Evolutionary conservation across 2,888 invertebrate genomes (phyloP), one percentile per base, ranked within the genome.

Genomic region (Resseliella maxima): DNA sequence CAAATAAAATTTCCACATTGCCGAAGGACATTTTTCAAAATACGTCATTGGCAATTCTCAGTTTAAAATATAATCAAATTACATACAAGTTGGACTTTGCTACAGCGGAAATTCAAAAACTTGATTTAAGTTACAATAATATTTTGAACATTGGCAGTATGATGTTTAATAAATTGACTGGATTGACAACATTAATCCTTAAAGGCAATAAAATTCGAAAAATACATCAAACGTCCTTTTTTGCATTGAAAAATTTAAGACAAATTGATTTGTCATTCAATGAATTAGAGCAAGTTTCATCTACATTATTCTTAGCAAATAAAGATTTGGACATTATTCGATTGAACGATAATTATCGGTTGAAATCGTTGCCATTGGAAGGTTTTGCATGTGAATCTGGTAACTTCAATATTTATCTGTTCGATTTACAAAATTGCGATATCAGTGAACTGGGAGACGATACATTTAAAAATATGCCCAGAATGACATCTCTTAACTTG

Each of bases 181-280:
- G 92, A 86, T 91, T 96, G 87, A 94, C 94, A 45, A 93, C 94
- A 89, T 92, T 96, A 45, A 93, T 94, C 88, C 91, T 96, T 10
- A 94, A 93, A 88, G 93, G 94, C 85, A 96, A 96, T 90, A 93
- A 93, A 87, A 93, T 96, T 87, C 92, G 92, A 87, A 93, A 93
- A 89, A 94, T 96, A 87, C 93, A 94, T 89, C 93, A 93, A 27
- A 94, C 94, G 89, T 94, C 95, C 8, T 95, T 96, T 91, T 91
- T 93, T 72, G 92, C 93, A 87, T 92, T 96, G 87, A 92, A 93
- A 86, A 93, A 94, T 88, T 92, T 96, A 64, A 93, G 94, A 88
- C 92, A 94, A 89, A 92, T 96, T 87, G 95, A 96, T 90, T 92
- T 96, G 87, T 95, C 96, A 2, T 93, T 94, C 88, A 96, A 96